Evolutionary conservation across 35 echinoderm and acorn worm genomes (phyloP), one percentile per base, ranked within the genome.

Genomic region (Strongylocentrotus purpuratus): DNA sequence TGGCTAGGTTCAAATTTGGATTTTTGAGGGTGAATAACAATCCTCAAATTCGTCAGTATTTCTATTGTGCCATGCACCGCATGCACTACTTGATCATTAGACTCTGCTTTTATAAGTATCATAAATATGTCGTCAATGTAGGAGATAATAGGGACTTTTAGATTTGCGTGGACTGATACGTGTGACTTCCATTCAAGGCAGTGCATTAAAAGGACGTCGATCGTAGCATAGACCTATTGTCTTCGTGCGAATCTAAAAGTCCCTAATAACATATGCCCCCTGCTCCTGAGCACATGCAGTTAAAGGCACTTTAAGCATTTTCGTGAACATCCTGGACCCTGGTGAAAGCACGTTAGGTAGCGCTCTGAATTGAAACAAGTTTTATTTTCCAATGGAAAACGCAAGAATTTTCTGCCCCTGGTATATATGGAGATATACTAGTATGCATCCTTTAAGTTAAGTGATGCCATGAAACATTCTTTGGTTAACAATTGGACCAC

Each of bases 261-360:
- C n/a, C n/a, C n/a, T n/a, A n/a, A n/a, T 88, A 97, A 47, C 33
- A 87, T 46, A 94, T 95, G 78, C 3, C 95, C 95, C 28, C 13
- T 88, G 31, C 71, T 91, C 85, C 95, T 96, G 45, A 97, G 22
- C 33, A 46, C 22, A 13, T 41, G 35, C 35, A 41, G 97, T 71
- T 86, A 96, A 55, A 32, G 94, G 87, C 31, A 95, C 94, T 86
- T 97, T 97, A 13, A 97, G 45, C 47, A 96, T 15, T 90, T 97
- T 97, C 5, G 97, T 97, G 33, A 97, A 97, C 31, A 97, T 20
- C 12, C 97, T 59, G 88, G 97, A 95, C 9, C 60, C 97, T 55
- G 95, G 85, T 7, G 71, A 46, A n/a, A 97, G 86, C 17, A 90
- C 95, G 92, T 97, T 96, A 33, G 95, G 95, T 92, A 97, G 61